These are phyloP conservation scores for Dicroscelio sp. DNA, from an alignment of 2,888 invertebrate genomes.

Conservation along the genomic window DNA sequence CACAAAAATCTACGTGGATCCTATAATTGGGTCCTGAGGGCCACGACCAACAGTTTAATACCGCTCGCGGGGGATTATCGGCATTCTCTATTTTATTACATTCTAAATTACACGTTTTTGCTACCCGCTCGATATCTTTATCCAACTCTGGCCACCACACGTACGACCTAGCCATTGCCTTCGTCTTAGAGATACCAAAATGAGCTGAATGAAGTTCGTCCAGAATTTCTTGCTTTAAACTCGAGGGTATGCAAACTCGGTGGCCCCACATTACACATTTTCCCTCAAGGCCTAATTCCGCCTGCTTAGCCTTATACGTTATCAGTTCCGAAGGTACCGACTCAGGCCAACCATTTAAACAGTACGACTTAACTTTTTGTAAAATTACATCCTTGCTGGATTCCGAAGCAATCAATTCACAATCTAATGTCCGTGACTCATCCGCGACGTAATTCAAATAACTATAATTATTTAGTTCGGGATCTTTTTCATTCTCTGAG, in stretches of 20 bases:
- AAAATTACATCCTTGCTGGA: neutral
- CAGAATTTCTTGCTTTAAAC: conserved; percentile 55
- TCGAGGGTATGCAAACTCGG: conserved; percentile 46
- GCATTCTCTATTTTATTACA: too few relatives aligned
- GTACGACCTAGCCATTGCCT: neutral
- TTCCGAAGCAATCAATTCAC: neutral
- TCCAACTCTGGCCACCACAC: neutral
- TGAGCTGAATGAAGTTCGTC: conserved; percentile 55
- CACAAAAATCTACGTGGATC: neutral
- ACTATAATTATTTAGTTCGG: conserved; percentile 21
- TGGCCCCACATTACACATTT: conserved; percentile 77
- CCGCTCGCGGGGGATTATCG: neutral
- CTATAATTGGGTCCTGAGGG: neutral
- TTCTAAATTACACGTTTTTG: neutral
- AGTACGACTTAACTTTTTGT: neutral
- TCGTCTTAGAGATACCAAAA: neutral
- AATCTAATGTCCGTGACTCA: conserved; percentile 24
- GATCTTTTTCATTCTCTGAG: neutral
- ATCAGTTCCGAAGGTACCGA: neutral
- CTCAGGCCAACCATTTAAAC: conserved; percentile 41
- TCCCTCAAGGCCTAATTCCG: conserved; percentile 36
- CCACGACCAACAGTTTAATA: neutral
- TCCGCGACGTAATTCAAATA: conserved; percentile 49
- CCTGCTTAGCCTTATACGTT: neutral
- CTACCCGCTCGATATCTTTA: neutral